A percentile compares a stretch with the other conserved stretches of the same genome.
These are phyloP conservation scores for Conomelus anceps DNA, from an alignment of 2,888 invertebrate species.

Conservation along the genomic window DNA sequence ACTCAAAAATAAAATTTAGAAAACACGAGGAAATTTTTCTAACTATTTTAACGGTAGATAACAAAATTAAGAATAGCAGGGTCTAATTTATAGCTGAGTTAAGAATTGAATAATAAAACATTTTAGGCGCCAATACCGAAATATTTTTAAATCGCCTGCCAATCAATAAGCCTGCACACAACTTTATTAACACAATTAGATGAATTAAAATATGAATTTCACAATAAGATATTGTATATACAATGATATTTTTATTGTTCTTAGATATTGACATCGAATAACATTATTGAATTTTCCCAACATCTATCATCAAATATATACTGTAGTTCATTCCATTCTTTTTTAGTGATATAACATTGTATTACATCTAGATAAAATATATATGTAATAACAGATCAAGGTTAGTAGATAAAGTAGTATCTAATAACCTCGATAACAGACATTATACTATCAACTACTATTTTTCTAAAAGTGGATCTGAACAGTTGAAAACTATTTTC, in stretches of 20 bases:
- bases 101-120: too few species aligned
- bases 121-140: too few species aligned
- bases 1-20: too few species aligned
- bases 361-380: neutral
- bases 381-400: neutral
- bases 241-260: neutral
- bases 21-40: too few species aligned
- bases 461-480: neutral
- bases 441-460: neutral
- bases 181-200: too few species aligned
- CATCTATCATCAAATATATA: neutral
- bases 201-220: neutral
- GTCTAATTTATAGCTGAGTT: too few species aligned
- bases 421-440: too few species aligned
- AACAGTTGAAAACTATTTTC: neutral
- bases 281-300: neutral
- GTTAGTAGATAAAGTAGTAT: too few species aligned
- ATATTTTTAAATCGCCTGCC: neutral
- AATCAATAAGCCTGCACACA: neutral
- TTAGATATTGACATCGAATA: neutral
- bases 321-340: neutral
- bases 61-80: too few species aligned
- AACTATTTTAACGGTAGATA: too few species aligned
- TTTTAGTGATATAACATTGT: neutral
- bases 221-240: neutral